Evolutionary conservation across 1,140 invertebrate species (phyloP), one percentile per base, ranked within the genome.

Genomic region (Zaprionus kolodkinae): DNA sequence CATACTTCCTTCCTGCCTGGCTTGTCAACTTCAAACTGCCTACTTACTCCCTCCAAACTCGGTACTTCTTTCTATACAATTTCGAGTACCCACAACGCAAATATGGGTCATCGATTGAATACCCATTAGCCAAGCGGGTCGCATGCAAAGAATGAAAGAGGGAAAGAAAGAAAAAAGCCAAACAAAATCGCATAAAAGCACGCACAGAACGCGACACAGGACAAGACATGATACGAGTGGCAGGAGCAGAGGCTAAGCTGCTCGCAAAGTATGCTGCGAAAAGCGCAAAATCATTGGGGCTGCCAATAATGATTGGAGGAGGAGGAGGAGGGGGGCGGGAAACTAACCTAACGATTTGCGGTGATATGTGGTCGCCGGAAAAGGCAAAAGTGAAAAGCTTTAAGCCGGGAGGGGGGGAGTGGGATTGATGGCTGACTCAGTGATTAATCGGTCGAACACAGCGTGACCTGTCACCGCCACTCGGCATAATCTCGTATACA

Each of bases 401-500:
- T 61, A 57, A 62, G 67, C 56, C 17, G 59, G 62, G 67, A 61
- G 57, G 21, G 15, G 21, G 21, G 12, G 5, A 2, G 17, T 12
- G 36, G 15, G 35, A 60, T 35, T 66, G 64, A 66, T 57, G 54
- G 54, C 64, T 66, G 54, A 38, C 30, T 57, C 64, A 57, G 68
- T 71, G 68, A 71, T 71, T 71, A 71, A 71, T 71, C 60, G 68
- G 36, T 63, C 50, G 59, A 62, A 56, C 59, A 62, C 59, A 62
- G 59, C 68, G 27, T 63, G 59, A 61, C 60, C 68, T 71, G 68
- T 71, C 68, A 71, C 21, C 54, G 38, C 11, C 68, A 71, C 57
- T 71, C 60, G 27, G 13, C 7, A 63, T 56, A 71, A 71, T 63
- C 48, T 70, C 21, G 57, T 70, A 70, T 62, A 54, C 63, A 66